These are phyloP conservation scores for Bhutanitis thaidina DNA, from an alignment of 2,888 invertebrate genomes.

Conservation along the genomic window DNA sequence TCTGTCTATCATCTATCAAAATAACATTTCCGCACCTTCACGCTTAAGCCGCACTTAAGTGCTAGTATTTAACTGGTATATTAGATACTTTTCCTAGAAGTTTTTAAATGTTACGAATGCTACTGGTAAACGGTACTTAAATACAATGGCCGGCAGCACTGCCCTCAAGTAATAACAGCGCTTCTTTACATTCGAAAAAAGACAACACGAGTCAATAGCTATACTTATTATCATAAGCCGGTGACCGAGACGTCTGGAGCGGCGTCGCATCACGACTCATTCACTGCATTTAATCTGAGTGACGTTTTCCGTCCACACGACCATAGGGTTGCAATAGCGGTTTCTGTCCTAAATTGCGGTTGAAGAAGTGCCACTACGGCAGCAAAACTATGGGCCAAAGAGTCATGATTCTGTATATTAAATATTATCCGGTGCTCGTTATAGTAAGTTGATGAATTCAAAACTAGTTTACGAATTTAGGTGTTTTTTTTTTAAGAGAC, in stretches of 20 bases:
- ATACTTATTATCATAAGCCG: constrained; percentile 37
- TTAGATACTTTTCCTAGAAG: too few relatives aligned
- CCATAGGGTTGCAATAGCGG: background rate
- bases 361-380: too few relatives aligned
- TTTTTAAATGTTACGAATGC: constrained; percentile 2
- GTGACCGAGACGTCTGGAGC: constrained; percentile 40
- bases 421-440: too few relatives aligned
- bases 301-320: constrained; percentile 32
- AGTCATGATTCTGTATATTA: too few relatives aligned
- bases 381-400: too few relatives aligned
- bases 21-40: too few relatives aligned
- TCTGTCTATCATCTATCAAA: too few relatives aligned
- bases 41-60: too few relatives aligned
- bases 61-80: too few relatives aligned
- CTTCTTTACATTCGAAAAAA: constrained; percentile 24
- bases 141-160: constrained; percentile 3
- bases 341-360: background rate
- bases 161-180: constrained; percentile 26
- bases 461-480: too few relatives aligned
- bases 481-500: too few relatives aligned
- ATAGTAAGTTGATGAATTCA: too few relatives aligned
- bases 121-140: constrained; percentile 14
- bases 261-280: constrained; percentile 30
- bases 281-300: constrained; percentile 40
- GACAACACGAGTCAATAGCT: constrained; percentile 32